These are phyloP conservation scores for Calyptommatus sinebrachiatus DNA, from an alignment of 2,113 vertebrate species.

Conservation along the genomic window DNA sequence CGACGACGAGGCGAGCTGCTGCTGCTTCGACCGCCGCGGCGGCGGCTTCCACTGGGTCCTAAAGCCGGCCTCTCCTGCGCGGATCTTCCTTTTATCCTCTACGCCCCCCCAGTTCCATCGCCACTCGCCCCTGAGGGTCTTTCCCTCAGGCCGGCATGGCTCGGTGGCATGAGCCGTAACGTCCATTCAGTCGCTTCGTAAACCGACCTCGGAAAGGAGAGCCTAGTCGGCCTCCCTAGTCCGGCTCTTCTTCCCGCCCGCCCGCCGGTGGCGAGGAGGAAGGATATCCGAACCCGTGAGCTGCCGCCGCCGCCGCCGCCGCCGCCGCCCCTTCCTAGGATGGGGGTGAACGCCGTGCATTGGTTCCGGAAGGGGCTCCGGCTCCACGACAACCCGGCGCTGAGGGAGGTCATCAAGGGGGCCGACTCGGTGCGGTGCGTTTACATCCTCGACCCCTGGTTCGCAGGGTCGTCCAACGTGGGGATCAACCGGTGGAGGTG, in stretches of 20 bases:
- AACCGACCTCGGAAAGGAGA: background rate
- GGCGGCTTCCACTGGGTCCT: slow-evolving; percentile 51
- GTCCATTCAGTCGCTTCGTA: background rate
- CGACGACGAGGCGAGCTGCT: background rate
- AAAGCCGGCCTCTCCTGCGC: background rate
- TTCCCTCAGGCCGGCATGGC: background rate
- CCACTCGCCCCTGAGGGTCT: background rate
- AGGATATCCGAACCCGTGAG: background rate
- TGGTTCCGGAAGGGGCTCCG: slow-evolving; percentile 98
- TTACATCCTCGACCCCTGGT: slow-evolving; percentile 97
- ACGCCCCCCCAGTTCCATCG: background rate
- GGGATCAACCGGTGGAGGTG: slow-evolving; percentile 99
- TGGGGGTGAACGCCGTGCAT: slow-evolving; percentile 94
- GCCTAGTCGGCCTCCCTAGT: too few relatives aligned
- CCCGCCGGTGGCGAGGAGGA: slow-evolving; percentile 13
- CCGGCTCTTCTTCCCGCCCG: background rate
- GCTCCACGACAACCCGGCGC: slow-evolving; percentile 95
- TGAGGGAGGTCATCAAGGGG: slow-evolving; percentile 87
- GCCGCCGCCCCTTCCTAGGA: too few relatives aligned
- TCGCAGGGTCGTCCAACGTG: slow-evolving; percentile 96
- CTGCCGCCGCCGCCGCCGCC: too few relatives aligned
- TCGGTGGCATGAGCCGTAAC: background rate
- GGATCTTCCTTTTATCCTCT: background rate
- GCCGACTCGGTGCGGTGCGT: slow-evolving; percentile 92
- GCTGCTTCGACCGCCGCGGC: slow-evolving; percentile 8